Evolutionary conservation across 64 coral and sea anemone species (phyloP).

Genomic region (Montipora sp.): DNA sequence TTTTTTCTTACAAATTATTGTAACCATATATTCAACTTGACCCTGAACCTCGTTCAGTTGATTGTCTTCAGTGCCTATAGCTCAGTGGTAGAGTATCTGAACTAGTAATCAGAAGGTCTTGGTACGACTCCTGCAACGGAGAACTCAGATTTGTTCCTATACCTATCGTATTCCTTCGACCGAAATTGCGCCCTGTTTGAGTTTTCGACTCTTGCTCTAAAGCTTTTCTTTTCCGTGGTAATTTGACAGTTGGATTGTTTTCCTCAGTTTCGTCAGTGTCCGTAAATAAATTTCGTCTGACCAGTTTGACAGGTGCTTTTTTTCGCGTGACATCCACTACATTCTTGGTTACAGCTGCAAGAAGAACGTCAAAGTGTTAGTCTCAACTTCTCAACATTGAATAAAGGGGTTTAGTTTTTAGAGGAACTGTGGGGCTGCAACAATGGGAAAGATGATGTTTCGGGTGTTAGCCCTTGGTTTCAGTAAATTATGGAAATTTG

Average conservation of each 20-base stretch:
- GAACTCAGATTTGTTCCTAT: too few species aligned
- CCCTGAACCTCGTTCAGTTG: too few species aligned
- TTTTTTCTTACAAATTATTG: too few species aligned
- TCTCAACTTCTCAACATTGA: neutral
- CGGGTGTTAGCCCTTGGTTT: neutral
- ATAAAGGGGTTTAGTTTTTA: too few species aligned
- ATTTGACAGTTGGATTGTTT: neutral
- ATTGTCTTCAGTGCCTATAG: too few species aligned
- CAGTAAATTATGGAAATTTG: neutral
- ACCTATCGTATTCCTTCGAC: conserved; percentile 31
- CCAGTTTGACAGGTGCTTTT: conserved; percentile 86
- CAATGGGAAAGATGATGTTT: too few species aligned
- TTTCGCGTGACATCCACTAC: conserved; percentile 11
- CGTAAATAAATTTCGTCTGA: conserved; percentile 88
- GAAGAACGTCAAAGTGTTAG: neutral
- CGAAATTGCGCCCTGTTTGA: conserved; percentile 17
- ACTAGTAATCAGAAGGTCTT: too few species aligned
- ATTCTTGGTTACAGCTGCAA: conserved; percentile 35
- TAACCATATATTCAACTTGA: too few species aligned
- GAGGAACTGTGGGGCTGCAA: too few species aligned
- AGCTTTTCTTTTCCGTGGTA: neutral
- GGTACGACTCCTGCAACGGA: too few species aligned
- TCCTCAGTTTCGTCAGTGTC: conserved; percentile 30
- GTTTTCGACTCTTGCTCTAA: neutral
- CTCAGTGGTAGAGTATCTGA: too few species aligned